A percentile compares a stretch with the other conserved stretches of the same genome.
phyloP scores from a whole-genome alignment of 2,113 vertebrate genomes.

The Falcunculus frontatus region DNA sequence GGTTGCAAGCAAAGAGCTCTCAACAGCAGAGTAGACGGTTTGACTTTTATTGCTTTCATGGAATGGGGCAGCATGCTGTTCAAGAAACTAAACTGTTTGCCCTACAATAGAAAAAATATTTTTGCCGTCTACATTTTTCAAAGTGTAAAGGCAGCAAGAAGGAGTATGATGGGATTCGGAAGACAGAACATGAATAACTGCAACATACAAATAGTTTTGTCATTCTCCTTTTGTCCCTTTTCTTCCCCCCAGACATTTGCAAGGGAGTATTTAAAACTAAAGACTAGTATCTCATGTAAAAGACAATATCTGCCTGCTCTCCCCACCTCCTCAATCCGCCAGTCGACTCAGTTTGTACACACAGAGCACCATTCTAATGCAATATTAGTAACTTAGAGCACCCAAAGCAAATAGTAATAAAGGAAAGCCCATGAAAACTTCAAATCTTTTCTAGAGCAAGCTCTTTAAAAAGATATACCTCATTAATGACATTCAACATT shows the following conservation, averaged over 20 bases:
- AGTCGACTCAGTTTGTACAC: background rate
- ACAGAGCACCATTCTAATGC: background rate
- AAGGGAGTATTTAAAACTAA: background rate
- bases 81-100: background rate
- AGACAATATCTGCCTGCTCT: background rate
- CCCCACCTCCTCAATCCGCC: background rate
- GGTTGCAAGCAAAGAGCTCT: background rate
- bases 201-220: background rate
- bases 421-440: background rate
- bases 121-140: background rate
- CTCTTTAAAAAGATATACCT: background rate
- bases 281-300: background rate
- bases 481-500: background rate
- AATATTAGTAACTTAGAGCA: background rate
- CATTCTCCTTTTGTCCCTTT: background rate
- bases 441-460: background rate
- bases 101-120: background rate
- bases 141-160: background rate
- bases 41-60: background rate
- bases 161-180: background rate
- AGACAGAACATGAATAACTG: background rate
- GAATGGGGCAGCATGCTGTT: background rate
- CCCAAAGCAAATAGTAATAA: background rate
- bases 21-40: background rate
- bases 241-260: background rate